These are phyloP conservation scores for Menura novaehollandiae DNA, from an alignment of 2,113 vertebrate genomes.

Conservation along the genomic window DNA sequence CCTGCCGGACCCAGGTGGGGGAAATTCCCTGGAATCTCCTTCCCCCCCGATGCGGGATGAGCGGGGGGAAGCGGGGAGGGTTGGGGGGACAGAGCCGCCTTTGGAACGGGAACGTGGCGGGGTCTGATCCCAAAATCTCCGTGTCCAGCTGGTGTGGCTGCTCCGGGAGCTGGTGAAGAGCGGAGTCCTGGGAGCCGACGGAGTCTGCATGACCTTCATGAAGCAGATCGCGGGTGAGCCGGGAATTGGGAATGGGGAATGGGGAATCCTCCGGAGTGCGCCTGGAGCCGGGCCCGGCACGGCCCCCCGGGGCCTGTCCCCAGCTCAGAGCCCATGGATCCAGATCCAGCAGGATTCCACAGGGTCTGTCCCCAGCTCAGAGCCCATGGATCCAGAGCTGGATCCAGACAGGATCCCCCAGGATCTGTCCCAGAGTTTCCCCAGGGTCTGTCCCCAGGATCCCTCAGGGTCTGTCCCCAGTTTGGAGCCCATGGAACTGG, in stretches of 20 bases:
- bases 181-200: slow-evolving; percentile 86
- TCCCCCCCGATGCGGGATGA: not conserved
- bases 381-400: no score
- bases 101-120: not conserved
- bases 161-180: slow-evolving; percentile 93
- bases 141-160: slow-evolving; percentile 86
- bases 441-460: no score
- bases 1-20: slow-evolving; percentile 80
- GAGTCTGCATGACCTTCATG: slow-evolving; percentile 94
- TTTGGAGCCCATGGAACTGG: no score
- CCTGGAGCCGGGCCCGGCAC: no score
- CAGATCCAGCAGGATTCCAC: no score
- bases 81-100: no score
- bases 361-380: no score
- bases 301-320: no score
- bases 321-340: not conserved
- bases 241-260: no score
- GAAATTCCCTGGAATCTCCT: not conserved
- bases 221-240: slow-evolving; percentile 92
- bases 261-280: not conserved
- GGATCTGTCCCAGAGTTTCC: no score
- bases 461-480: no score
- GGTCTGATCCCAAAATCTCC: not conserved
- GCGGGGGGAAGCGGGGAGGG: not conserved
- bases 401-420: no score